Evolutionary conservation across 2,113 vertebrate species (phyloP).

Genomic region (Carettochelys insculpta): DNA sequence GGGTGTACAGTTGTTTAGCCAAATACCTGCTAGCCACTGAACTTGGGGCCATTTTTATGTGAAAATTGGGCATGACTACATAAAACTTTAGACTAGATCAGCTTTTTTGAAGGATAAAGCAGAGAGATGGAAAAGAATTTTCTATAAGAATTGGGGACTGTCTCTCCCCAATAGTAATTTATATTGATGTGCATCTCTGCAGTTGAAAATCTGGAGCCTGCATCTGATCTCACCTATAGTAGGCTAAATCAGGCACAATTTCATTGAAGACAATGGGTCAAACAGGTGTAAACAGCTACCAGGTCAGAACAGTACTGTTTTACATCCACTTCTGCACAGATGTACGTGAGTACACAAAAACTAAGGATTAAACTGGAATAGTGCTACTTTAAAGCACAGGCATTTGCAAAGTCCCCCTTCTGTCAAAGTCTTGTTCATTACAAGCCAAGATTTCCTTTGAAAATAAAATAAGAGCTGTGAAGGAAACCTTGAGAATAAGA

Average conservation of each 20-base stretch:
- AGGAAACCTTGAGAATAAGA: background rate
- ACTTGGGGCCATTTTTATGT: fast-evolving
- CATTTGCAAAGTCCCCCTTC: background rate
- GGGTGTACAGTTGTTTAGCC: fast-evolving
- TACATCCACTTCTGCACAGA: background rate
- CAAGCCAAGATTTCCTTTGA: background rate
- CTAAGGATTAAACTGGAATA: background rate
- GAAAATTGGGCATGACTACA: background rate
- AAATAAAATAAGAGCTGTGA: background rate
- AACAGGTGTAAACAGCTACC: background rate
- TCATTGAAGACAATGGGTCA: background rate
- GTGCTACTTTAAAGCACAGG: background rate
- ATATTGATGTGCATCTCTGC: background rate
- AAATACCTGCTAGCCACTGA: background rate
- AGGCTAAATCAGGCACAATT: background rate
- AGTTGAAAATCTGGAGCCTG: background rate
- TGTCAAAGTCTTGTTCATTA: background rate
- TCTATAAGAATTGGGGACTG: background rate
- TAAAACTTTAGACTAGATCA: background rate
- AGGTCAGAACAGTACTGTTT: background rate
- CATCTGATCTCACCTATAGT: background rate
- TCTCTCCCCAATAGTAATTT: background rate
- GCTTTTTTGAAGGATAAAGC: background rate
- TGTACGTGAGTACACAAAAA: background rate
- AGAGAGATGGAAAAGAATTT: background rate